Base-by-base conservation (phyloP, 2,888 invertebrate species). In the Trichopoda pennipes region DNA sequence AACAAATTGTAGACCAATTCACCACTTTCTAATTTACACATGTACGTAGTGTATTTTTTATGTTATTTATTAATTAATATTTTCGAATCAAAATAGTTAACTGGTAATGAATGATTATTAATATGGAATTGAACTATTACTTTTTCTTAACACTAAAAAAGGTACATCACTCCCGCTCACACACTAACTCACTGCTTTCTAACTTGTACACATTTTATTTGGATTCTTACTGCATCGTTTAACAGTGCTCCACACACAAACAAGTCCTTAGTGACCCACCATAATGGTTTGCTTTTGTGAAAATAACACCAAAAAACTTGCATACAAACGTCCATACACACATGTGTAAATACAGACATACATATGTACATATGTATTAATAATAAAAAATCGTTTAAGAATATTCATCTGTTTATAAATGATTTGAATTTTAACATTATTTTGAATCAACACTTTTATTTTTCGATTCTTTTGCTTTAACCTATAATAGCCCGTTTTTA, bases 371-470 rank as follows among this genome's bases (percentile, higher is more conserved):
- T n/a, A n/a, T n/a, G n/a, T n/a, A n/a, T n/a, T 58, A 56, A 38
- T 16, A 19, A 38, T 1, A 14, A 44, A 3, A n/a, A 44, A 44
- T n/a, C 42, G 3, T 2, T 28, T 55, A 32, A 23, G 8, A 75
- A 56, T 32, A 58, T 64, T 72, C 14, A 44, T 66, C 60, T 66
- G 32, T 44, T 38, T 38, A 12, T 28, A 3, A 38, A 64, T 66
- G 35, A 44, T 16, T 56, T 17, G 38, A 64, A 16, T 17, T 49
- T 16, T 8, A 35, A 14, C 19, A 21, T 23, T 70, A 17, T 35
- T 55, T 51, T 28, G 8, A 28, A 7, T 4, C 4, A 28, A 28
- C 28, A 28, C 28, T 10, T 68, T 42, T n/a, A 16, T 51, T 21
- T 21, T 35, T 10, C 51, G 14, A 3, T 44, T 3, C n/a, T 14